Evolutionary conservation across 1,140 invertebrate species (phyloP), one percentile per base, ranked within the genome.

Genomic region (Apis florea): DNA sequence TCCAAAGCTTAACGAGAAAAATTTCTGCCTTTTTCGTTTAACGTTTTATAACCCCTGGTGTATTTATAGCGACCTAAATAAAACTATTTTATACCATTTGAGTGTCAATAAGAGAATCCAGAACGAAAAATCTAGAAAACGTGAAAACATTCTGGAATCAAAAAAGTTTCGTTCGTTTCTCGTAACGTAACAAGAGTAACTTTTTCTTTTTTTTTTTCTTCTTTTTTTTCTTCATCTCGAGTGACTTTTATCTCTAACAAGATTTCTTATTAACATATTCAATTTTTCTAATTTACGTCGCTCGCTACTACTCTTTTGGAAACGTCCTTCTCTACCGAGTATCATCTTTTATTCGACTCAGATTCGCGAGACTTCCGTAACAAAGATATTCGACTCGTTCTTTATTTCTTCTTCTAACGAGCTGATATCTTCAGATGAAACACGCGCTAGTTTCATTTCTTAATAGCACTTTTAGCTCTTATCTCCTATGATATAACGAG

Each of bases 1-100:
- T 21, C 9, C 58, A 3, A 40, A 81, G 63, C 79, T 75, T 74
- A 74, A 74, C 61, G 53, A 59, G 71, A 81, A 51, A 58, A 58
- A 64, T 64, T 72, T 64, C 68, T 24, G 13, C 15, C 15, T 40
- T 2, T 8, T 51, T 53, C 24, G 49, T 71, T 64, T 19, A 71
- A 79, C 21, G 26, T 40, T 56, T 21, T 13, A 8, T 15, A 49
- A 13, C n/a, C 40, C 15, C 21, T 40, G 19, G 47, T 53, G 26
- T 1, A 15, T 31, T 54, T 15, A 17, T 59, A 26, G 26, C 5
- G 61, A 70, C 12, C 3, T 31, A 24, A 31, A 61, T 31, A 59
- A 51, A 63, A 53, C 24, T 49, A 21, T 64, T 51, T 63, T 15
- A 10, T 11, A 19, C 26, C 11, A 71, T 71, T 56, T 9, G 24